Evolutionary conservation across 2,113 vertebrate genomes (phyloP).

Genomic region (Neofelis nebulosa): DNA sequence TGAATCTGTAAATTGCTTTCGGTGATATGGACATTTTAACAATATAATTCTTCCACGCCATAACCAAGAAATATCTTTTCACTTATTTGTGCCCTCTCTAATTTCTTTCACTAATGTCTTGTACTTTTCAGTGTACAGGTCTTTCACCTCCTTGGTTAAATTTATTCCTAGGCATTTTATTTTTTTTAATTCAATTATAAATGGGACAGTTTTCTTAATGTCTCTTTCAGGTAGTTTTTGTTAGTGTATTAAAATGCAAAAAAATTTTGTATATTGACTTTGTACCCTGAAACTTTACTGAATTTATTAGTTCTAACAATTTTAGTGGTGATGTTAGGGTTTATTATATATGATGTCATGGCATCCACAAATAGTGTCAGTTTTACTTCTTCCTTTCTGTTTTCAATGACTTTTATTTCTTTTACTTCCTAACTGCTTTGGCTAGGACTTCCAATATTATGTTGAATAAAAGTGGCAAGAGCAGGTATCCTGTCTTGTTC

Average conservation of each 20-base stretch:
- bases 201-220: neutral
- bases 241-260: neutral
- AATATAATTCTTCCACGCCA: neutral
- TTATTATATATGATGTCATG: neutral
- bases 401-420: neutral
- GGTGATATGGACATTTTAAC: neutral
- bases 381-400: neutral
- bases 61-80: neutral
- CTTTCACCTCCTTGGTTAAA: neutral
- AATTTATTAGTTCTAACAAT: neutral
- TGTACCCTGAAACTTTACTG: neutral
- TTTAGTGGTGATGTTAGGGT: neutral
- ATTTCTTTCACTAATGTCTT: neutral
- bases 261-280: neutral
- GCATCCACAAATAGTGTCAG: neutral
- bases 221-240: neutral
- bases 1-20: neutral
- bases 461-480: neutral
- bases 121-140: neutral
- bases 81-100: neutral
- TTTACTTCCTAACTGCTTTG: neutral
- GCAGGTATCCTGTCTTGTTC: neutral
- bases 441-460: neutral
- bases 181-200: neutral
- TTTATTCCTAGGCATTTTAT: neutral